These are phyloP conservation scores for Tupiocoris notatus DNA, from an alignment of 2,888 invertebrate genomes.

Conservation along the genomic window DNA sequence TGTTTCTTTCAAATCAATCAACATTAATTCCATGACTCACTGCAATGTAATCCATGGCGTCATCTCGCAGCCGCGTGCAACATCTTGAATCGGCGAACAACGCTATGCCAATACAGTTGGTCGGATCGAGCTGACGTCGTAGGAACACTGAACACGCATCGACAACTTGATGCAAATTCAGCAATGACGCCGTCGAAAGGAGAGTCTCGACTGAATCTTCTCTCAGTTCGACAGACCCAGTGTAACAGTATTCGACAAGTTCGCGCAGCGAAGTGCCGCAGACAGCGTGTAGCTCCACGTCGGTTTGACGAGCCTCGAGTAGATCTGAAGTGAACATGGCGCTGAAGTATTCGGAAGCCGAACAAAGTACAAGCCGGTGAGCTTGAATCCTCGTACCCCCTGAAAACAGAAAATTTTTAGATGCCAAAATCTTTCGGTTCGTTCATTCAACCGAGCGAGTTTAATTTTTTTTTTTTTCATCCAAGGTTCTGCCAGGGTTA, in stretches of 20 bases:
- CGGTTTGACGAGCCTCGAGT: conserved; percentile 76
- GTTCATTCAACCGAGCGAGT: no score
- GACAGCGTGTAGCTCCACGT: conserved; percentile 80
- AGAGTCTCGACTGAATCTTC: conserved; percentile 90
- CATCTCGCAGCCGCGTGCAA: conserved; percentile 74
- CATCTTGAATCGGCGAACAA: conserved; percentile 91
- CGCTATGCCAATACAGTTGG: conserved; percentile 90
- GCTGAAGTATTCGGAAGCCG: conserved; percentile 91
- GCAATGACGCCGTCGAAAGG: conserved; percentile 78
- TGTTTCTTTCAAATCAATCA: no score
- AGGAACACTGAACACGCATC: conserved; percentile 87
- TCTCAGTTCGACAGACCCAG: conserved; percentile 75
- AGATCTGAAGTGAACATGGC: conserved; percentile 92
- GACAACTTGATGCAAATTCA: conserved; percentile 82
- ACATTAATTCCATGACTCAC: conserved; percentile 59
- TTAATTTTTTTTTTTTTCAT: no score
- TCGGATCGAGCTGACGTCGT: conserved; percentile 85
- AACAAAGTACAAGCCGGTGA: conserved; percentile 84
- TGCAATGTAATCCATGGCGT: conserved; percentile 82
- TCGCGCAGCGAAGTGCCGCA: conserved; percentile 82
- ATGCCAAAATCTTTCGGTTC: no score
- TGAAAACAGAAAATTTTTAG: conserved; percentile 50
- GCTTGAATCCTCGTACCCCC: conserved; percentile 67
- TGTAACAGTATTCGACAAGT: conserved; percentile 87
- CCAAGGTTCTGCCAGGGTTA: no score